A percentile compares a stretch with the other conserved stretches of the same genome.
Conservation (phyloP, 2,797 vertebrate species). For the Tapera naevia region DNA sequence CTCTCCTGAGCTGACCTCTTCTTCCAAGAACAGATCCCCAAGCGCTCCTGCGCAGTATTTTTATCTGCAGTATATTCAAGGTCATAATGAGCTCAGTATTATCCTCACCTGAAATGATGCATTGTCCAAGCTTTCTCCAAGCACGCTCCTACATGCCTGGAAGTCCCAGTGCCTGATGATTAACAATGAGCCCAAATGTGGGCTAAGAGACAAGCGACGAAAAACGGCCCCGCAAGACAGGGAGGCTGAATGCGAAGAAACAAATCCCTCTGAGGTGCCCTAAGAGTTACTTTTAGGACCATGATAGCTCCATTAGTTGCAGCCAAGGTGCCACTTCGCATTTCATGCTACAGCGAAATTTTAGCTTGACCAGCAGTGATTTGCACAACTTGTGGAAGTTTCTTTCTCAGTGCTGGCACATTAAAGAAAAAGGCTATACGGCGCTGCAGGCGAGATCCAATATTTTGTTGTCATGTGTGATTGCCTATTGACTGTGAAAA, state of each 20-base stretch:
- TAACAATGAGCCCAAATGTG: background rate
- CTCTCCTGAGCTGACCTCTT: background rate
- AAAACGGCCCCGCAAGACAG: slow-evolving; percentile 24
- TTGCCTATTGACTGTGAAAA: slow-evolving; percentile 62
- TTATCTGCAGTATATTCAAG: background rate
- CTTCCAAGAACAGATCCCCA: background rate
- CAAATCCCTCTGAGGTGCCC: slow-evolving; percentile 15
- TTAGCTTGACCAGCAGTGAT: slow-evolving; percentile 28
- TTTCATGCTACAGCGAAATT: slow-evolving; percentile 61
- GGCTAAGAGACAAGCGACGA: background rate
- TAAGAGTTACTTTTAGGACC: slow-evolving; percentile 45
- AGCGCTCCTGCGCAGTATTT: background rate
- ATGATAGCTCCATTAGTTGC: slow-evolving; percentile 51
- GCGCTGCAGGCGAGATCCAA: slow-evolving; percentile 38
- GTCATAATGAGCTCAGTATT: background rate
- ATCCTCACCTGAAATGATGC: slow-evolving; percentile 40
- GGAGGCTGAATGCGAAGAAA: background rate
- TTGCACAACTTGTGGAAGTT: slow-evolving; percentile 56
- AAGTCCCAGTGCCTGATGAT: background rate
- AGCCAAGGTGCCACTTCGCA: slow-evolving; percentile 23
- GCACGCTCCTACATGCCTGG: background rate
- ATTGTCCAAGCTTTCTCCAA: slow-evolving; percentile 23
- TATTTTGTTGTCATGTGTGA: slow-evolving; percentile 38
- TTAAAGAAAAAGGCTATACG: slow-evolving; percentile 32
- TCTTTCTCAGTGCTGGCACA: slow-evolving; percentile 38